Base-by-base conservation (phyloP, 1,140 invertebrate genomes). In the Ganaspis sp. region DNA sequence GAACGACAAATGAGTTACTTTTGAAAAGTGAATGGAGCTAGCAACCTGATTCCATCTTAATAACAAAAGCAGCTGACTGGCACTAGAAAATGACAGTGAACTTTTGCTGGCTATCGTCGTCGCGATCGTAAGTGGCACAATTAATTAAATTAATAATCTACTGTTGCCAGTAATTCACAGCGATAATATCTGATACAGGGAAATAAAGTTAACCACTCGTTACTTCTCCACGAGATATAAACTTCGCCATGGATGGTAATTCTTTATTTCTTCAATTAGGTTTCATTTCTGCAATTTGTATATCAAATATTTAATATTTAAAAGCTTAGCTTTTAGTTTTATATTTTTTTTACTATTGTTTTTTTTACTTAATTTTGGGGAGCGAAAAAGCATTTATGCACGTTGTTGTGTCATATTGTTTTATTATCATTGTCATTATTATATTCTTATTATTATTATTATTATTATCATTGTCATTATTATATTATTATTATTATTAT, bases 131-230 rank as follows among this genome's bases (percentile, higher is more conserved):
- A 64, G 54, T 64, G 23, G 54, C 11, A 29, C 54, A 64, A 64
- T 64, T 29, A 64, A 64, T 64, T 64, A 29, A 29, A 64, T 64
- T 64, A 64, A 64, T 64, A 64, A 64, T 64, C 54, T 64, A 21
- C 23, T 12, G 11, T 8, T 49, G 45, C 9, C 23, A 64, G 21
- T 64, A 64, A 64, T 12, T 64, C 54, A 26, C 21, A 12, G 19
- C 23, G 53, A 58, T 58, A 58, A 64, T 26, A 64, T 64, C 54
- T 64, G 23, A 29, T 64, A n/a, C n/a, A 21, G 53, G 8, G 54
- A 29, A 15, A 64, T 23, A 11, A 64, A 64, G 12, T 64, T 3
- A 29, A 64, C 23, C 29, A 64, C 54, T 29, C 15, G 54, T 64
- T 64, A 19, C 1, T 64, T 64, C 6, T 15, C 1, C 53, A 58